Conservation (phyloP, 2,797 vertebrate genomes). For the Coregonus suidteri region DNA sequence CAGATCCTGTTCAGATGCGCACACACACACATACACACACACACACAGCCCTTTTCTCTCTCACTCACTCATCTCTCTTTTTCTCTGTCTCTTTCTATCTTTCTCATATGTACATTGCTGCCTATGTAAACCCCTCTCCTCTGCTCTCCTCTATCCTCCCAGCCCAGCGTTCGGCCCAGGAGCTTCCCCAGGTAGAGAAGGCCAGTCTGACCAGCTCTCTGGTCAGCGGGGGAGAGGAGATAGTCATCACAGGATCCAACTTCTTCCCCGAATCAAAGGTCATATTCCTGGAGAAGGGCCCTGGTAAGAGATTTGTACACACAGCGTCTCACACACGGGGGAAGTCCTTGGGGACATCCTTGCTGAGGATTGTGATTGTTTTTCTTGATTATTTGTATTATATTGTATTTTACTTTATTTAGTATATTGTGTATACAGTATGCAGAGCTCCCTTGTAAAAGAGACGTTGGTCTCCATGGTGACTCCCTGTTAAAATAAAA, state of each 20-base stretch:
- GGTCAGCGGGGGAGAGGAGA: conserved; percentile 92
- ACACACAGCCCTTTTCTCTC: neutral
- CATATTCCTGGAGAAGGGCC: conserved; percentile 98
- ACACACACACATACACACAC: too few relatives aligned
- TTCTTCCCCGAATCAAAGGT: conserved; percentile 98
- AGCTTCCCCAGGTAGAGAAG: conserved; percentile 84
- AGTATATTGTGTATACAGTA: too few relatives aligned
- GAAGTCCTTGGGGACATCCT: neutral
- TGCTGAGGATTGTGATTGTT: neutral
- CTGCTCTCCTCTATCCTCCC: conserved; percentile 39
- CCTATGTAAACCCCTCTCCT: conserved; percentile 8
- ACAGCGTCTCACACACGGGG: conserved; percentile 16
- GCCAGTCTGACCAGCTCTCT: conserved; percentile 91
- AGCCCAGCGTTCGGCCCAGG: conserved; percentile 98
- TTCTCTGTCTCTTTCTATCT: neutral
- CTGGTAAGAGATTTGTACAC: conserved; percentile 77
- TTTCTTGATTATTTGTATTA: too few relatives aligned
- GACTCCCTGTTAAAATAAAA: too few relatives aligned
- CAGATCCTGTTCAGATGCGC: neutral
- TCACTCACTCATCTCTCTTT: neutral
- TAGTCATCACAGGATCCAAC: conserved; percentile 94
- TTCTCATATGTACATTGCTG: neutral
- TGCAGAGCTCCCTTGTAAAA: too few relatives aligned
- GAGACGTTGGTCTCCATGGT: too few relatives aligned
- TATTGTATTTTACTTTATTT: too few relatives aligned